Conservation (phyloP, 2,888 invertebrate genomes). For the Drosophila koepferae region DNA sequence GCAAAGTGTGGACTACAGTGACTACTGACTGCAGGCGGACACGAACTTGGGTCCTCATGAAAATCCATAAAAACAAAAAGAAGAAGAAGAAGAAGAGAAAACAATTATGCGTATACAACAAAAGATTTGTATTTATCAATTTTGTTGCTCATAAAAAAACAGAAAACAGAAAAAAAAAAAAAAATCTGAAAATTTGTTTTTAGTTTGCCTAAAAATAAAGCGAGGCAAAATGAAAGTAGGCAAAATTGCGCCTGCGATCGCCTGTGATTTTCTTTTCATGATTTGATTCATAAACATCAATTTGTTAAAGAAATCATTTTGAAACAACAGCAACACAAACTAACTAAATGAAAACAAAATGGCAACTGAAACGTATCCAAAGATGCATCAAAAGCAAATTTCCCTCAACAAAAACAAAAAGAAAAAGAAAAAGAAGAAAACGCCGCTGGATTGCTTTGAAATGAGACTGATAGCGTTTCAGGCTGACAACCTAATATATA, state of each 20-base stretch:
- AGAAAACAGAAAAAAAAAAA: conserved; percentile 8
- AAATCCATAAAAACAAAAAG: conserved; percentile 11
- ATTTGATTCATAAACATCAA: conserved; percentile 56
- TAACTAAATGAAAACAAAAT: conserved; percentile 20
- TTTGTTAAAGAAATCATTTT: conserved; percentile 39
- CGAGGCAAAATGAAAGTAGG: not conserved
- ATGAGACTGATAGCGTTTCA: conserved; percentile 85
- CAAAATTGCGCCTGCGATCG: conserved; percentile 10
- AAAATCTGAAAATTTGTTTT: conserved; percentile 58
- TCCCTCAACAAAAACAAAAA: conserved; percentile 15
- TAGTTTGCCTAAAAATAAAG: conserved; percentile 13
- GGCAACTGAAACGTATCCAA: conserved; percentile 84
- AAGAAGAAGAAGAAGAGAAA: not conserved
- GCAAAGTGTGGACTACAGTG: conserved; percentile 23
- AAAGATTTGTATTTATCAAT: conserved; percentile 56
- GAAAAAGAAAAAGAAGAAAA: conserved; percentile 13
- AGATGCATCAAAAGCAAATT: conserved; percentile 83
- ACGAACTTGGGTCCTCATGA: conserved; percentile 2
- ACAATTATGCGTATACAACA: conserved; percentile 49
- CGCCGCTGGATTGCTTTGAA: conserved; percentile 68
- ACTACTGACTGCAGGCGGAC: not conserved
- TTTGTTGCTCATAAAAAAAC: conserved; percentile 58
- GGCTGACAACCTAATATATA: conserved; percentile 56
- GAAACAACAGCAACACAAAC: conserved; percentile 36
- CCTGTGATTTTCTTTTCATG: conserved; percentile 38